Base-by-base conservation (phyloP, 2,888 invertebrate genomes). In the Pollenia griseotomentosa region DNA sequence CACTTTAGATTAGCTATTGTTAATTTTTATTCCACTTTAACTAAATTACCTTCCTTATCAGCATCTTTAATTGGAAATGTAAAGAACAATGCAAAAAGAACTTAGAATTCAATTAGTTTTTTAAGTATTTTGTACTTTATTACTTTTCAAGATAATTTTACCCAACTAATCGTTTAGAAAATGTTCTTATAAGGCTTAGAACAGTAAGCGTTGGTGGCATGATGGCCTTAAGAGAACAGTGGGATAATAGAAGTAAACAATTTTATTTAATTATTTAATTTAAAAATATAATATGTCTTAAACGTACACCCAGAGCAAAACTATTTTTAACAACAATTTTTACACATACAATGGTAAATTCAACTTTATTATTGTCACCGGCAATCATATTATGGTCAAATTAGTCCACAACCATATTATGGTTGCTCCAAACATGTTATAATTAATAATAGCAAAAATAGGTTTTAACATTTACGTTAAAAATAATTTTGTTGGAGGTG, bases 91-190 rank as follows among this genome's bases (percentile, higher is more conserved):
- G 42, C 65, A 33, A 2, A 82, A 75, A 51, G 23, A 59, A 73
- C 66, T 79, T 78, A 73, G 78, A 79, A 84, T 79, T 79, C 78
- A 84, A 84, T 84, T 84, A 79, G 73, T 79, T 71, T 71, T 16
- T 48, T 57, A 78, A 78, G 71, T 42, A 57, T 59, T 78, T 73
- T 23, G 51, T 73, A 14, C 5, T 79, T 73, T 79, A 84, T 51
- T 16, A 46, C 53, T 33, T 51, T 42, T 10, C 59, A 53, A 51
- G 33, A 73, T 73, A 59, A 66, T 16, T 78, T 70, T 65, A 48
- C 63, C n/a, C 33, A 75, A 53, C 51, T 51, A 33, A 12, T 40
- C 8, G 2, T 68, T 48, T 4, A 19, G 6, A 6, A 68, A 51
- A 48, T 2, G 40, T 46, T 57, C 40, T 53, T 65, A 9, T 33